phyloP scores from a whole-genome alignment of 1,140 invertebrate genomes.

The Tyrophagus putrescentiae region DNA sequence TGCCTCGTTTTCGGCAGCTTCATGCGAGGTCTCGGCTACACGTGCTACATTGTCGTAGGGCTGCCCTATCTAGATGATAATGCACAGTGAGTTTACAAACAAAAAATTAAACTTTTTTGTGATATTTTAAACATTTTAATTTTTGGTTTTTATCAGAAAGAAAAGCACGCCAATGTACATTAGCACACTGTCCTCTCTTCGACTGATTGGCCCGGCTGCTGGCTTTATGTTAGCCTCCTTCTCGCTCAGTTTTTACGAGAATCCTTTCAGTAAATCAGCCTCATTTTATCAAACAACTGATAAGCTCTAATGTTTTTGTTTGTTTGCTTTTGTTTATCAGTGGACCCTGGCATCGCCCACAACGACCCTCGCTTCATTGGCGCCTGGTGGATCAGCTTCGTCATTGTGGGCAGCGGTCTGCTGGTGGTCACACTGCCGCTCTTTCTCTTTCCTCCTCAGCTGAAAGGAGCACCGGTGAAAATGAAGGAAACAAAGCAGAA shows the following conservation, averaged over 20 bases:
- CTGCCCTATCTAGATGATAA: conserved; percentile 32
- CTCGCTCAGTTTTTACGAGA: conserved; percentile 25
- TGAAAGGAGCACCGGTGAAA: conserved; percentile 14
- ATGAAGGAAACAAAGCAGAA: conserved; percentile 10
- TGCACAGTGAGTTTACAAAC: too few species aligned
- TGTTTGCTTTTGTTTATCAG: conserved; percentile 16
- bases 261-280: conserved; percentile 25
- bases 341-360: conserved; percentile 28
- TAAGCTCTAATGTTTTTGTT: conserved; percentile 1
- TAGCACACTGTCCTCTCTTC: conserved; percentile 23
- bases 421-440: conserved; percentile 26
- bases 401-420: conserved; percentile 25
- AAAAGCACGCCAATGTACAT: conserved; percentile 28
- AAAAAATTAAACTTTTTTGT: too few species aligned
- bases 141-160: too few species aligned
- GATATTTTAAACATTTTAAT: too few species aligned
- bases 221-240: conserved; percentile 27
- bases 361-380: conserved; percentile 35
- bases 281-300: neutral
- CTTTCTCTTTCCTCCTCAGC: conserved; percentile 26
- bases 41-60: conserved; percentile 27
- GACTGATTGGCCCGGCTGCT: conserved; percentile 25
- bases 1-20: conserved; percentile 25
- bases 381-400: conserved; percentile 42
- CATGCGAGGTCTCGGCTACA: conserved; percentile 26